Evolutionary conservation across 2,113 vertebrate species (phyloP).

Genomic region (Bubo bubo): DNA sequence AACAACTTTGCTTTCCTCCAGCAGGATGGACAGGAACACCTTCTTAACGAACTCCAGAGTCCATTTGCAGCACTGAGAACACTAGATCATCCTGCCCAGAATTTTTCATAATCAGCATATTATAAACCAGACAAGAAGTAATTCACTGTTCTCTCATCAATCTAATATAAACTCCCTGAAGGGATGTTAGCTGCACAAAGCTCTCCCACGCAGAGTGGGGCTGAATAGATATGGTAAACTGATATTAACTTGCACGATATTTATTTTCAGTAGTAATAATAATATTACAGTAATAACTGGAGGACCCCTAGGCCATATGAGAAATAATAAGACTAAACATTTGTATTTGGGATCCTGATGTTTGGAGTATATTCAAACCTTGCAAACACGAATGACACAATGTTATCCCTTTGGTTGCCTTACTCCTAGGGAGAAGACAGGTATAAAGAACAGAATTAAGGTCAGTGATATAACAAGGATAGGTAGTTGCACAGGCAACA

Average conservation of each 20-base stretch:
- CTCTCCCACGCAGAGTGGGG: constrained; percentile 5
- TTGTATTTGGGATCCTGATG: neutral
- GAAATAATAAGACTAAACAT: constrained; percentile 9
- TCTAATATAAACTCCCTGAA: constrained; percentile 33
- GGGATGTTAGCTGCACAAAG: constrained; percentile 15
- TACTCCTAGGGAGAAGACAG: neutral
- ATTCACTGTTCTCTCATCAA: constrained; percentile 49
- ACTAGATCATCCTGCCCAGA: neutral
- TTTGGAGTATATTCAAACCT: neutral
- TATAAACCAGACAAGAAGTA: constrained; percentile 48
- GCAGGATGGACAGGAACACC: neutral
- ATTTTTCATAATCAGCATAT: constrained; percentile 55
- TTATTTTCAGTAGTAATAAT: constrained; percentile 59
- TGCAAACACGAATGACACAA: neutral
- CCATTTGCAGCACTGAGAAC: neutral
- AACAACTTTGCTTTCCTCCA: neutral
- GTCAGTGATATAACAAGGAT: neutral
- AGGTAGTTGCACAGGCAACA: neutral
- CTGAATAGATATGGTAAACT: neutral
- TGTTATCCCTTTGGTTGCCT: neutral
- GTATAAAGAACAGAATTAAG: neutral
- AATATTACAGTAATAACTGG: constrained; percentile 46
- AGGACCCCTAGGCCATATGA: neutral
- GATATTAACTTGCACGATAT: constrained; percentile 28
- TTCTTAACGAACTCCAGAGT: neutral